Evolutionary conservation across 2,797 vertebrate genomes (phyloP), one percentile per base, ranked within the genome.

Genomic region (Enteromius paludinosus): DNA sequence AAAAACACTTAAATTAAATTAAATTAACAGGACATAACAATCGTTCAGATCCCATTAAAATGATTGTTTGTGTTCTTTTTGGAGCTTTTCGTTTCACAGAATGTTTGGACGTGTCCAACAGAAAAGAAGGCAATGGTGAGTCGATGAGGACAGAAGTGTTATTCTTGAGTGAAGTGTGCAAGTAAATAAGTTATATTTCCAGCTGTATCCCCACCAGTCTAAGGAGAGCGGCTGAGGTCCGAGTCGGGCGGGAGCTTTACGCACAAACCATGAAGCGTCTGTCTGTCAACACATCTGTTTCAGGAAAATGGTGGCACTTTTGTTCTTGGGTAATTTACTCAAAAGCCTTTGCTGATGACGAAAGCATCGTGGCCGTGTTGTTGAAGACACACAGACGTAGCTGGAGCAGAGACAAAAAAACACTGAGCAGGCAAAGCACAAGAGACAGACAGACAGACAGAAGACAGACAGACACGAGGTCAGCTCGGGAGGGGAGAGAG

Each of bases 371-470:
- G 54, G 80, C 62, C 5, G 41, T 52, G 73, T 49, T 83, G 81
- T 76, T 70, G 89, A 91, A 92, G 92, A 94, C 93, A 91, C 70
- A 86, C 90, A 89, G 94, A 95, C 94, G 92, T 90, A 92, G 90
- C 86, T 84, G 43, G 88, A 82, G 86, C 78, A 18, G 15, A 66
- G 52, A 85, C 62, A n/a, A 43, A 56, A 69, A 71, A 56, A 80
- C 23, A 75, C 3, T 54, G 33, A 84, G 70, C 82, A 85, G 47
- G 81, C 84, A 83, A 83, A 74, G 78, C 72, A 81, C 66, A 89
- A 90, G 89, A 91, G 88, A 94, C 92, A 38, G 14, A 23, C 73
- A 61, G 8, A 64, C 35, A 66, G n/a, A 81, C n/a, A n/a, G n/a
- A n/a, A n/a, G n/a, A n/a, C n/a, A 64, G 1, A 78, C 17, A 56